Evolutionary conservation across 2,113 vertebrate genomes (phyloP).

Genomic region (Peromyscus californicus): DNA sequence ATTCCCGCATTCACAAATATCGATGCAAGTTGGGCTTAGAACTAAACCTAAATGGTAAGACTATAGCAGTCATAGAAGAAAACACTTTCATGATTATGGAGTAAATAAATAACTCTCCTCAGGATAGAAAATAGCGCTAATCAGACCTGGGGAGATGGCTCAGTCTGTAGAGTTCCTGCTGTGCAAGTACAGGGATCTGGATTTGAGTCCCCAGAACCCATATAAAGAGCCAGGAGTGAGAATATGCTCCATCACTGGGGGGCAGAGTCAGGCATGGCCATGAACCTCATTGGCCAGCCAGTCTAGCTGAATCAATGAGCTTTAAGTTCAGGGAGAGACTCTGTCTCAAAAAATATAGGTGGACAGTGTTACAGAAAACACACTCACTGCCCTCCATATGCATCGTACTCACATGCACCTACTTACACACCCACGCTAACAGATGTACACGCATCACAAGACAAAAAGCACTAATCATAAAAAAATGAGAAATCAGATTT

Average conservation of each 20-base stretch:
- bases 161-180: background rate
- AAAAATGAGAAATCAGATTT: slow-evolving; percentile 38
- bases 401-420: background rate
- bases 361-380: background rate
- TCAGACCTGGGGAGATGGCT: background rate
- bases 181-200: background rate
- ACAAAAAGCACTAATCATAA: background rate
- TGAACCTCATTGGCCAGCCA: background rate
- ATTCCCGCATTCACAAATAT: background rate
- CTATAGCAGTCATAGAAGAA: background rate
- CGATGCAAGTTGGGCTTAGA: background rate
- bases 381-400: background rate
- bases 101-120: background rate
- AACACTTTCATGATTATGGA: background rate
- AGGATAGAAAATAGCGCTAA: background rate
- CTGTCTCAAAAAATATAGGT: background rate
- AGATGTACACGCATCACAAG: background rate
- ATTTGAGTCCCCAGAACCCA: background rate
- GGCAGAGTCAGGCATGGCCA: background rate
- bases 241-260: background rate
- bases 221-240: background rate
- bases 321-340: background rate
- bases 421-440: background rate
- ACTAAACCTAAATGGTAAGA: background rate
- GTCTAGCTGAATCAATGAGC: background rate